These are phyloP conservation scores for Phaenicophaeus curvirostris DNA, from an alignment of 2,797 vertebrate species.

Conservation along the genomic window DNA sequence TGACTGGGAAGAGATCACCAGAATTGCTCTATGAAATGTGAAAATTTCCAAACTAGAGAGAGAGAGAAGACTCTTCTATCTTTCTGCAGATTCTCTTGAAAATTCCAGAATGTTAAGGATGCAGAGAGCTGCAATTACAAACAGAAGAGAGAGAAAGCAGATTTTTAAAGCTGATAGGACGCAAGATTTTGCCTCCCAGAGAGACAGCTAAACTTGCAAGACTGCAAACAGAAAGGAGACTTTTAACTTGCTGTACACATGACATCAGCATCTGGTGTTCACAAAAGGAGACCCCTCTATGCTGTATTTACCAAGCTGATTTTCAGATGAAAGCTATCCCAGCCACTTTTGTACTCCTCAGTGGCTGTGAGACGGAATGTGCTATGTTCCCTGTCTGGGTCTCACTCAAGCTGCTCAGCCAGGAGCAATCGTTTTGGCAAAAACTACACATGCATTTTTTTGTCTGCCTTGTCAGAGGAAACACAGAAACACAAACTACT, in stretches of 20 bases:
- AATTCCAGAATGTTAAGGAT: background rate
- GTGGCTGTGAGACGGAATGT: background rate
- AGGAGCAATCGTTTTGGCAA: background rate
- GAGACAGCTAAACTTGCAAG: background rate
- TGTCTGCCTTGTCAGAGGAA: background rate
- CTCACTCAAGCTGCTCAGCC: background rate
- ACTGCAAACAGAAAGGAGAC: background rate
- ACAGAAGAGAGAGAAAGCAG: background rate
- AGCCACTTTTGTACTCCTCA: background rate
- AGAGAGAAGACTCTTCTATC: background rate
- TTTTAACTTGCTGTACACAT: background rate
- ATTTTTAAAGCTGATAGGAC: background rate
- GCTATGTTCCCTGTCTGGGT: background rate
- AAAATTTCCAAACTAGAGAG: background rate
- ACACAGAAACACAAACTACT: background rate
- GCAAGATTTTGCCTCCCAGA: background rate
- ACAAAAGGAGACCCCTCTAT: background rate
- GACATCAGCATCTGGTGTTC: background rate
- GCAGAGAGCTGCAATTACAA: background rate
- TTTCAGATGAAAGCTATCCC: background rate
- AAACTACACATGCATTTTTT: background rate
- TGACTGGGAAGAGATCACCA: background rate
- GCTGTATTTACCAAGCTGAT: background rate
- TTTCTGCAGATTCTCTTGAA: background rate
- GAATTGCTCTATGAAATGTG: background rate